Evolutionary conservation across 2,113 vertebrate genomes (phyloP), one percentile per base, ranked within the genome.

Genomic region (Neolamprologus falcicula): DNA sequence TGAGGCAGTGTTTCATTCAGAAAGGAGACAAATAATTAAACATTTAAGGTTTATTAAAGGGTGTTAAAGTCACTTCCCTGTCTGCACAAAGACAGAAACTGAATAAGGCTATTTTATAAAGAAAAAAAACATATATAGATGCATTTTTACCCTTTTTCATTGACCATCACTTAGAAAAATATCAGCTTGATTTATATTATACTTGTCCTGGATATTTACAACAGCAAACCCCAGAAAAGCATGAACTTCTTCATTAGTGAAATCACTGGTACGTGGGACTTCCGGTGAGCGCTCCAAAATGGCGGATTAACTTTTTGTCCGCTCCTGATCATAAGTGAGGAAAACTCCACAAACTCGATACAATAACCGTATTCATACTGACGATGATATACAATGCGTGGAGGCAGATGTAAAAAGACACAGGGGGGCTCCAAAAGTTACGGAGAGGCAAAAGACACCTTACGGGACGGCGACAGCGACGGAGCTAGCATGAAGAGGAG

Each of bases 71-170:
- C 14, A 73, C 14, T 26, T 45, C 4, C 13, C 37, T 45, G 68
- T 26, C 21, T 42, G 35, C 1, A 16, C 66, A 14, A 2, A 42
- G 12, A 6, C n/a, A 66, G 0, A 37, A 21, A 40, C 7, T 7
- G 0, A 66, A 68, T 14, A 40, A 0, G 19, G 11, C 33, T 26
- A 26, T 45, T 12, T 6, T 40, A 66, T 40, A 40, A 71, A 16
- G 13, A 40, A 42, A 11, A 1, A 61, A 16, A 2, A 1, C 2
- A 68, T 0, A 68, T 9, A 73, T 4, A 17, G 35, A 26, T 24
- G 37, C 8, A 73, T 26, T 71, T 42, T 24, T 24, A 16, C n/a
- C 21, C 37, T 14, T 24, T 42, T 14, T 0, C 2, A 24, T 21
- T 71, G 1, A 71, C 10, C 66, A 14, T 42, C n/a, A 9, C 35